Percentiles rank a stretch among this genome's conserved stretches.
Evolutionary conservation across 2,797 vertebrate species (phyloP).

Genomic region (Malacoraja senta): DNA sequence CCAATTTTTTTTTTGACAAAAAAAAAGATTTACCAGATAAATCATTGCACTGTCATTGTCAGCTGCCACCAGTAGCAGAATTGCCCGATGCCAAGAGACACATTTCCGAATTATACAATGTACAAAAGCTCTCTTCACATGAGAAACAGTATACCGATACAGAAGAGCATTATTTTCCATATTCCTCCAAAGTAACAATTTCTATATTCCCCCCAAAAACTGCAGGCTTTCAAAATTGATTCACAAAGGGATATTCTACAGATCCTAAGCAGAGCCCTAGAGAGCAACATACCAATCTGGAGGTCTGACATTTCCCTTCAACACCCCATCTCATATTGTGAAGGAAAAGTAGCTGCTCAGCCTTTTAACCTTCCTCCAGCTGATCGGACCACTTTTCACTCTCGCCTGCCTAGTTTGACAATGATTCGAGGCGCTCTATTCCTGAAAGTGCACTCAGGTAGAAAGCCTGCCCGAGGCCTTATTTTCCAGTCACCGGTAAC

Average conservation of each 20-base stretch:
- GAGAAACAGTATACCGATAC: neutral
- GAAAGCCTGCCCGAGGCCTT: conserved; percentile 38
- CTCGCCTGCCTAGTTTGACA: neutral
- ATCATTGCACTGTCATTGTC: neutral
- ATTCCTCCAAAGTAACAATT: neutral
- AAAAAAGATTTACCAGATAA: neutral
- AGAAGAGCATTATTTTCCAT: neutral
- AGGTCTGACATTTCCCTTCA: no score
- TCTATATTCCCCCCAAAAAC: neutral
- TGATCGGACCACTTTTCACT: conserved; percentile 40
- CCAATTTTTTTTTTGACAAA: neutral
- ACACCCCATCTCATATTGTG: neutral
- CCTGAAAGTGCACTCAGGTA: conserved; percentile 22
- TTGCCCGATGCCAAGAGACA: neutral
- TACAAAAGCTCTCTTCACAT: neutral
- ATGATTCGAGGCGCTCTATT: neutral
- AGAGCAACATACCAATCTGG: neutral
- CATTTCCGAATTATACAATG: neutral
- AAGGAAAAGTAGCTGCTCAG: neutral
- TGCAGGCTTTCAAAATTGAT: neutral
- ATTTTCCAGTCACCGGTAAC: neutral
- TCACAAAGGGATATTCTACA: neutral
- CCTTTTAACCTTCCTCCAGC: neutral
- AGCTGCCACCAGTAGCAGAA: neutral
- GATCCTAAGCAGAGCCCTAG: neutral